phyloP scores from a whole-genome alignment of 2,113 vertebrate species.

The Macroglossus sobrinus region DNA sequence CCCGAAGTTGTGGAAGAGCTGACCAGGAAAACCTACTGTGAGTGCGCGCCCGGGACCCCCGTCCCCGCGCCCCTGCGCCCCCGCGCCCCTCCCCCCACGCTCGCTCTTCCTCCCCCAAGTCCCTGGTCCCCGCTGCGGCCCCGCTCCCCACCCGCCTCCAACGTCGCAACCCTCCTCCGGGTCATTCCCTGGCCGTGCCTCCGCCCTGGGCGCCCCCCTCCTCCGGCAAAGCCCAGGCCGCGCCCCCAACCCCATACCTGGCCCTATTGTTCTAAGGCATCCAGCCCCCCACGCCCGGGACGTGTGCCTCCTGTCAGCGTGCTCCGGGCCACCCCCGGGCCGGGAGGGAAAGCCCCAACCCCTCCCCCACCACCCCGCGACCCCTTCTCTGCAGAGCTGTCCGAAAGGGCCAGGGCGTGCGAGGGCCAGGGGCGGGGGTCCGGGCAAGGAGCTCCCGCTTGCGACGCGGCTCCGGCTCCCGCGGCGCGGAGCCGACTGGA shows the following conservation, averaged over 20 bases:
- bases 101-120: not conserved
- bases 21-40: constrained; percentile 96
- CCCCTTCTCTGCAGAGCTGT: not conserved
- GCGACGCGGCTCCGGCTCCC: not conserved
- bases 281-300: not conserved
- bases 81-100: not conserved
- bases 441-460: not conserved
- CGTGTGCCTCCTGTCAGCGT: not conserved
- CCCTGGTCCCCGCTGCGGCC: not conserved
- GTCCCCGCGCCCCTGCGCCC: no score
- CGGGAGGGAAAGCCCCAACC: not conserved
- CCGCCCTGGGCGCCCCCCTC: not conserved
- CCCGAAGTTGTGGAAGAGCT: constrained; percentile 95
- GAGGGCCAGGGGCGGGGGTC: not conserved
- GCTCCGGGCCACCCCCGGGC: not conserved
- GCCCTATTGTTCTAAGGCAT: constrained; percentile 61
- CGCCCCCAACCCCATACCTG: constrained; percentile 38
- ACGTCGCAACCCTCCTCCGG: not conserved
- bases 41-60: constrained; percentile 81
- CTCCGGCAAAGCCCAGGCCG: not conserved
- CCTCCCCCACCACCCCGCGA: not conserved
- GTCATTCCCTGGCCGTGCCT: not conserved
- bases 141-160: not conserved
- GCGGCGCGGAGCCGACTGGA: not conserved
- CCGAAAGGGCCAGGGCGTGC: not conserved